Conservation (phyloP, 2,888 invertebrate species). For the Acronicta leporina region DNA sequence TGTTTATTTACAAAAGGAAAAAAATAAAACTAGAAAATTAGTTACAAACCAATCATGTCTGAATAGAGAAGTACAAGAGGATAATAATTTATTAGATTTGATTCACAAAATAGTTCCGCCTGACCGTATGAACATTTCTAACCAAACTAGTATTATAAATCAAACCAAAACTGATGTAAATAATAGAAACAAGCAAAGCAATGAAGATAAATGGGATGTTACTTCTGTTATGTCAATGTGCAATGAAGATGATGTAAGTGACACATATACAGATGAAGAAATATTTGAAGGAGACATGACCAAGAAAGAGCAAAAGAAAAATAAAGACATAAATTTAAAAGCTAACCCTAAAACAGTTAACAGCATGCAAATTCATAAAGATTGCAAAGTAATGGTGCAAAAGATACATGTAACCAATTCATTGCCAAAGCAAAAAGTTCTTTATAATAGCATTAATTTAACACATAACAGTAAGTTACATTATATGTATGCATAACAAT, state of each 20-base stretch:
- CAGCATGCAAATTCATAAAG: slow-evolving; percentile 11
- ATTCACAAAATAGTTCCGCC: slow-evolving; percentile 82
- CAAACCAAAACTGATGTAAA: slow-evolving; percentile 60
- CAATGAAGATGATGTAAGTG: slow-evolving; percentile 72
- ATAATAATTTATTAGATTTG: slow-evolving; percentile 76
- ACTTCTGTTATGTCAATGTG: slow-evolving; percentile 71
- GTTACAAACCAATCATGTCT: slow-evolving; percentile 76
- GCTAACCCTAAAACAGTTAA: slow-evolving; percentile 23
- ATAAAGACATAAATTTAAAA: slow-evolving; percentile 30
- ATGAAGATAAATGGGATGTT: slow-evolving; percentile 74
- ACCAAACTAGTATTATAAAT: slow-evolving; percentile 58
- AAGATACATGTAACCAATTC: slow-evolving; percentile 13
- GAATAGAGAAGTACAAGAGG: slow-evolving; percentile 74
- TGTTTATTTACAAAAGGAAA: slow-evolving; percentile 72
- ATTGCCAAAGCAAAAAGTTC: slow-evolving; percentile 21
- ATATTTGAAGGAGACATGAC: slow-evolving; percentile 62
- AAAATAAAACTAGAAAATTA: slow-evolving; percentile 77
- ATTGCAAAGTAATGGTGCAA: slow-evolving; percentile 33
- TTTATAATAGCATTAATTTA: slow-evolving; percentile 15
- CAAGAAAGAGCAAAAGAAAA: slow-evolving; percentile 31
- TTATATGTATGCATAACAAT: background rate
- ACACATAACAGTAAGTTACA: slow-evolving; percentile 34
- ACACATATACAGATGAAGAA: slow-evolving; percentile 84
- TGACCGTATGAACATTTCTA: slow-evolving; percentile 74
- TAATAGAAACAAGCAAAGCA: slow-evolving; percentile 58